Percentiles rank a stretch among this genome's conserved stretches.
Evolutionary conservation across 2,113 vertebrate genomes (phyloP).

Genomic region (Ascaphus truei): DNA sequence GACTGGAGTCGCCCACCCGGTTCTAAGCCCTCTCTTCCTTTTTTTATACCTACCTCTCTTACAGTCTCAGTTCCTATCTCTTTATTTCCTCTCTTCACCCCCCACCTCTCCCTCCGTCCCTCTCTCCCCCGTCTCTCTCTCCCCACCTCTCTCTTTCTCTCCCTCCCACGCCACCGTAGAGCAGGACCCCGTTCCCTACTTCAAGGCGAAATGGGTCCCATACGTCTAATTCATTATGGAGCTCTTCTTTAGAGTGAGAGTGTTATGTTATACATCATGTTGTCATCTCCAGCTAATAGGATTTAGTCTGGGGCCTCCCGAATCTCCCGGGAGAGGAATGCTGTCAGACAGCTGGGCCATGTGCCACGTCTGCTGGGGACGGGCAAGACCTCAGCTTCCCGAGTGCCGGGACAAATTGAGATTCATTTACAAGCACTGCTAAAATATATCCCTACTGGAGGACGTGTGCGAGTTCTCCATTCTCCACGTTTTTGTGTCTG

Average conservation of each 20-base stretch:
- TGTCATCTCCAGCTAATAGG: slow-evolving; percentile 30
- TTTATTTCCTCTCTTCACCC: too few species aligned
- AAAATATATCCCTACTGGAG: background rate
- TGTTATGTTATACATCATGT: slow-evolving; percentile 31
- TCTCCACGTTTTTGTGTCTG: too few species aligned
- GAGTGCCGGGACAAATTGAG: background rate
- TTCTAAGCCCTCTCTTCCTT: too few species aligned
- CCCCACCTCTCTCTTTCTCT: too few species aligned
- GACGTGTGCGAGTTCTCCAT: too few species aligned
- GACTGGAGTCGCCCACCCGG: too few species aligned
- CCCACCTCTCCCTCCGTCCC: too few species aligned
- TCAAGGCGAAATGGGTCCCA: slow-evolving; percentile 11
- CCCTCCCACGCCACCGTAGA: too few species aligned
- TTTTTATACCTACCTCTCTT: too few species aligned
- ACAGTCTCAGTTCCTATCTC: too few species aligned
- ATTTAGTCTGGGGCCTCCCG: background rate
- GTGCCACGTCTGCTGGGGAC: background rate
- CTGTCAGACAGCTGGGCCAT: slow-evolving; percentile 5
- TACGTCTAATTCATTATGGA: slow-evolving; percentile 25
- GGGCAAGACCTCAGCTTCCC: background rate
- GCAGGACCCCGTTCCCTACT: background rate
- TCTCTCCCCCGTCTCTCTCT: too few species aligned
- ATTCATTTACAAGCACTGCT: background rate
- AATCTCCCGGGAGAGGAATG: slow-evolving; percentile 7
- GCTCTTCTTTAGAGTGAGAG: slow-evolving; percentile 12